A percentile compares a stretch with the other conserved stretches of the same genome.
Conservation (phyloP, 2,113 vertebrate species). For the Junco hyemalis region DNA sequence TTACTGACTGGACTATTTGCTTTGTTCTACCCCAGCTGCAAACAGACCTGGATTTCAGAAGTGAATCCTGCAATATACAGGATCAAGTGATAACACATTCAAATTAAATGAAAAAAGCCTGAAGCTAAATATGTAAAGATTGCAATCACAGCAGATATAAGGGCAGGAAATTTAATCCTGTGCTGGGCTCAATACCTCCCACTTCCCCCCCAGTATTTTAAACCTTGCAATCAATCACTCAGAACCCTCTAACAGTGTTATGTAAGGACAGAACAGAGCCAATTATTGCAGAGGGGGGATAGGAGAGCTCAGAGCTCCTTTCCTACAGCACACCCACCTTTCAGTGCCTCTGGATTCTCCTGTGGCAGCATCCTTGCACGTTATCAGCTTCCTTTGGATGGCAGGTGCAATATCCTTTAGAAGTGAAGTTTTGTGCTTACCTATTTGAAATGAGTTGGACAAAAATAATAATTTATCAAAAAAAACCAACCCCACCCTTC, state of each 20-base stretch:
- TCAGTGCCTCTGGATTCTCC: constrained; percentile 63
- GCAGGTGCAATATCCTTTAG: constrained; percentile 75
- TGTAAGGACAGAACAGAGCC: background rate
- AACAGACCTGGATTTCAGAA: background rate
- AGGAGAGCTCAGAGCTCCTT: background rate
- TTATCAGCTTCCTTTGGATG: constrained; percentile 76
- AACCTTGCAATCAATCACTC: background rate
- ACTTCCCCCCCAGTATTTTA: background rate
- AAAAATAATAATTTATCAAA: background rate
- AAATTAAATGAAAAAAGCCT: background rate
- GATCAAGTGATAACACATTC: background rate
- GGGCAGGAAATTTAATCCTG: background rate
- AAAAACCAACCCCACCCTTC: background rate
- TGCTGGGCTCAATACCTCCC: background rate
- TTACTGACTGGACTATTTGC: background rate
- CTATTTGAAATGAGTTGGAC: constrained; percentile 54
- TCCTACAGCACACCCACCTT: constrained; percentile 72
- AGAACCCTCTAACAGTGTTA: background rate
- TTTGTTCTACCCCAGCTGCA: background rate
- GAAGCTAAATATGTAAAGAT: background rate
- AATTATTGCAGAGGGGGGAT: background rate
- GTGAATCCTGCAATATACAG: background rate
- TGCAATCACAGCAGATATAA: background rate
- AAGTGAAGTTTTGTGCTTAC: constrained; percentile 60
- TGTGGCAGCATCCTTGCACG: constrained; percentile 58